Base-by-base conservation (phyloP, 2,113 vertebrate species). In the Melanostigma gelatinosum region DNA sequence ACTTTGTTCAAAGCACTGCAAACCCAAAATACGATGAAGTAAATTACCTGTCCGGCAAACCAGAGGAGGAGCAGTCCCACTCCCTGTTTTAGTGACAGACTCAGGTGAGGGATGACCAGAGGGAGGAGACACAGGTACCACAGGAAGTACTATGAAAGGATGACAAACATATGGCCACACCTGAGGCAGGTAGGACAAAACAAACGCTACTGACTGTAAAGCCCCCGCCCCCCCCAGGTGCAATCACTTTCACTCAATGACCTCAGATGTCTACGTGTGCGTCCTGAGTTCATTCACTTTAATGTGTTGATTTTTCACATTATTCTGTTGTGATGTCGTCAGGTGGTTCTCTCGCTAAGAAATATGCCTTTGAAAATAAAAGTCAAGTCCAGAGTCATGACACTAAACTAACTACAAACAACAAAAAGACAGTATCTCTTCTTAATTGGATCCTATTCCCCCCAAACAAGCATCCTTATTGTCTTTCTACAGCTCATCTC, bases 91-190 rank as follows among this genome's bases (percentile, higher is more conserved):
- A 95, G 77, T 0, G 96, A 91, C 74, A 99, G 94, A 27, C 80
- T 94, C 82, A 99, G 82, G 0, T 58, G 87, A 8, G 97, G 97
- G 85, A 98, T 93, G 70, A 97, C 69, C 0, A 97, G 91, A 12
- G 98, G 98, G 69, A 99, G 94, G 3, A 99, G 93, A 85, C 97
- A 98, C 73, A 99, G 95, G 76, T 99, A 99, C 98, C 98, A 99
- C 20, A 99, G 92, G 77, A 99, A 99, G 88, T 99, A 99, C 94
- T 99, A 61, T 8, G 61, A 77, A 85, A 85, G 55, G 40, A 71
- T 58, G 29, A 58, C 55, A 58, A 7, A 58, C 54, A 57, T 24
- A 57, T 24, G 11, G 24, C 10, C 54, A 57, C 55, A 58, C 55
- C 55, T 29, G 11, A 58, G 24, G 27, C 55, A 57, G 11, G 55